Evolutionary conservation across 1,140 invertebrate genomes (phyloP).

Genomic region (Drosophila kepulauana): DNA sequence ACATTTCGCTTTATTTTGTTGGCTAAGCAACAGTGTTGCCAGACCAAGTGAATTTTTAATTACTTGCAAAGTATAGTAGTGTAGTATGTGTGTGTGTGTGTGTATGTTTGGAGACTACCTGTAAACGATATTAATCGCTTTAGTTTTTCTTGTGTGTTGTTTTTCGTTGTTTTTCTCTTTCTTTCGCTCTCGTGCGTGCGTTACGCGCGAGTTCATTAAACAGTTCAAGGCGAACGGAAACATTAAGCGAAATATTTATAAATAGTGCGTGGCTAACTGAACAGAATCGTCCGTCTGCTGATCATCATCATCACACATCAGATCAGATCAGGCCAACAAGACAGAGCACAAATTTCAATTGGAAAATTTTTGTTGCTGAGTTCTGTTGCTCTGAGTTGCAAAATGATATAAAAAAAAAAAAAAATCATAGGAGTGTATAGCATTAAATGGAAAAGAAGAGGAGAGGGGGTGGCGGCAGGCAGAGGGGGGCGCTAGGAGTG

Average conservation of each 20-base stretch:
- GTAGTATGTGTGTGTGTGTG: background rate
- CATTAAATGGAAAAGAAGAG: background rate
- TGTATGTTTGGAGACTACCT: slow-evolving; percentile 8
- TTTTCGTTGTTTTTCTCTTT: background rate
- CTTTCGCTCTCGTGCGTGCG: slow-evolving; percentile 8
- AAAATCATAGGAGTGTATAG: slow-evolving; percentile 3
- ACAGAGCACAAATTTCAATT: slow-evolving; percentile 39
- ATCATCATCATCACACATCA: background rate
- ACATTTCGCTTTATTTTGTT: background rate
- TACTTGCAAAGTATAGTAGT: background rate
- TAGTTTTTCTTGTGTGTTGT: background rate
- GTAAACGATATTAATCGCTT: slow-evolving; percentile 24
- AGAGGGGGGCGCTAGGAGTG: background rate
- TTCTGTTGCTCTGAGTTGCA: background rate
- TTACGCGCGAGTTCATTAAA: slow-evolving; percentile 66
- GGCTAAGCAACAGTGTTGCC: slow-evolving; percentile 5
- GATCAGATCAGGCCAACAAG: background rate
- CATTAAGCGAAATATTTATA: slow-evolving; percentile 73
- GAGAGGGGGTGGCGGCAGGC: background rate
- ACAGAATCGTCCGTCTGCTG: background rate
- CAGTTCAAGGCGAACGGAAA: slow-evolving; percentile 80
- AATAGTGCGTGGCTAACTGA: slow-evolving; percentile 58
- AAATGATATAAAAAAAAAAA: slow-evolving; percentile 57
- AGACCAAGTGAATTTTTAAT: background rate
- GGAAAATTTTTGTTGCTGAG: slow-evolving; percentile 49